A percentile compares a stretch with the other conserved stretches of the same genome.
phyloP scores from a whole-genome alignment of 2,113 vertebrate species.

The Felis chaus region DNA sequence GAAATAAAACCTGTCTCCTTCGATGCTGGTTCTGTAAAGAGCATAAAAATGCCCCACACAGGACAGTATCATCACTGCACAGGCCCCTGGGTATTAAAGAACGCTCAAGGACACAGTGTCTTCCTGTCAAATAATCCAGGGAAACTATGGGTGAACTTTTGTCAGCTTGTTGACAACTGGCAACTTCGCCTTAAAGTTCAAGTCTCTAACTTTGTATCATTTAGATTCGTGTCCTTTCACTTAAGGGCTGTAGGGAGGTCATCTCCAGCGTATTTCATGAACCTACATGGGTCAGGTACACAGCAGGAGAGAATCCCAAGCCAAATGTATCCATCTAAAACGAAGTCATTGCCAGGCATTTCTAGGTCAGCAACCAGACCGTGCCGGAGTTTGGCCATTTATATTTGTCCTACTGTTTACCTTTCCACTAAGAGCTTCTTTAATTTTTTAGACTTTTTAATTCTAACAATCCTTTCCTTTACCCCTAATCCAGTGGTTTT shows the following conservation, averaged over 20 bases:
- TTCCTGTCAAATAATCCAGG: background rate
- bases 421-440: background rate
- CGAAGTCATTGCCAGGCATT: background rate
- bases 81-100: background rate
- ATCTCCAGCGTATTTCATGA: background rate
- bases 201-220: background rate
- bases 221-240: background rate
- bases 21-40: background rate
- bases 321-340: background rate
- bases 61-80: background rate
- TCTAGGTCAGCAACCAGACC: background rate
- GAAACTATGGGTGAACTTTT: background rate
- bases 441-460: background rate
- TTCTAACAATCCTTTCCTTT: background rate
- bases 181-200: background rate
- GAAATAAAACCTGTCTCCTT: background rate
- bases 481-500: background rate
- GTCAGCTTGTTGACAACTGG: background rate
- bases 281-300: background rate
- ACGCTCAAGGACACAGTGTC: background rate
- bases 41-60: background rate
- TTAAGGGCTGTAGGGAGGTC: background rate
- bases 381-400: background rate
- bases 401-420: background rate
- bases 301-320: background rate